Conservation (phyloP, 2,113 vertebrate genomes). For the Scopus umbretta region DNA sequence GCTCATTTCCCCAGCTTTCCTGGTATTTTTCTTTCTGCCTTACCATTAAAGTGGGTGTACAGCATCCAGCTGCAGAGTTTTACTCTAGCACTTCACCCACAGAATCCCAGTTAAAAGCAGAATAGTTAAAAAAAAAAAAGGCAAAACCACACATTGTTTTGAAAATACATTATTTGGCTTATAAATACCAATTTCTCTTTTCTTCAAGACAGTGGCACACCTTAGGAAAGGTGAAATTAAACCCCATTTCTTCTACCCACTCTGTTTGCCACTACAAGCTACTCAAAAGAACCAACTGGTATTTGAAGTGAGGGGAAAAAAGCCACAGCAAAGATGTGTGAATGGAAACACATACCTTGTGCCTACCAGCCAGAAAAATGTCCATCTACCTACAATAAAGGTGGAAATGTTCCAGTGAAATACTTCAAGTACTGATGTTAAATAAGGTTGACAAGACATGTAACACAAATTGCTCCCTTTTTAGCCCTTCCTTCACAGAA, state of each 20-base stretch:
- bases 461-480: neutral
- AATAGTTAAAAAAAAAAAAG: neutral
- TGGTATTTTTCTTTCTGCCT: neutral
- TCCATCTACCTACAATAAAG: neutral
- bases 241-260: neutral
- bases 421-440: neutral
- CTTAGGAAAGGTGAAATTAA: neutral
- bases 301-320: neutral
- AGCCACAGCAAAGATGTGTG: rapidly evolving
- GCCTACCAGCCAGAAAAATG: neutral
- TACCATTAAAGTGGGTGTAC: neutral
- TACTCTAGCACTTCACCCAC: neutral
- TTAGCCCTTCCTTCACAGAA: neutral
- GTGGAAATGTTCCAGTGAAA: neutral
- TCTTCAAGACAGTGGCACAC: neutral
- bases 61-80: neutral
- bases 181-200: neutral
- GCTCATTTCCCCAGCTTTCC: neutral
- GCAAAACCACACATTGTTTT: neutral
- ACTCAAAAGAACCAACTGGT: neutral
- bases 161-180: neutral
- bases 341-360: neutral
- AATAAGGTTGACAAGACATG: neutral
- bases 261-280: neutral
- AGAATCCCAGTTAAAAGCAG: neutral